Conservation (phyloP, 2,888 invertebrate genomes). For the Argyresthia albistria region DNA sequence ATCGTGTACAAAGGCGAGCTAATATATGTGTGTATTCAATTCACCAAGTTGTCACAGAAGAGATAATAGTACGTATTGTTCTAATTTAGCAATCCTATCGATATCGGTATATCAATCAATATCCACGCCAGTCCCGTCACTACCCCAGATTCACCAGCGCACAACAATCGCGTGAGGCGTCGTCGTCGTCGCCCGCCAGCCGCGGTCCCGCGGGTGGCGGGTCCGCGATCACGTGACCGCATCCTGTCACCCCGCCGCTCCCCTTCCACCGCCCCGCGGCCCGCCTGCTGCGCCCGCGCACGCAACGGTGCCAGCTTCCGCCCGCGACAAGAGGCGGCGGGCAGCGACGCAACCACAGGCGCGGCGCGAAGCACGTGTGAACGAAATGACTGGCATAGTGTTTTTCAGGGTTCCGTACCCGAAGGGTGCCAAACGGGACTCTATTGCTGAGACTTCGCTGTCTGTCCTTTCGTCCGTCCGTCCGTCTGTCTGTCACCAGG, state of each 20-base stretch:
- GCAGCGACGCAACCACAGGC: no score
- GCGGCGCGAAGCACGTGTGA: constrained; percentile 15
- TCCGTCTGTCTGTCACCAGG: no score
- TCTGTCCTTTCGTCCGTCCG: no score
- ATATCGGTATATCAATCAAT: constrained; percentile 10
- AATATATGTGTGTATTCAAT: no score
- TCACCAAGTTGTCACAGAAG: no score
- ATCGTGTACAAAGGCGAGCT: no score
- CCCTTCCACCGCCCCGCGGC: not conserved
- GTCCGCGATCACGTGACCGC: constrained; percentile 39
- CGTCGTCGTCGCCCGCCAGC: constrained; percentile 19
- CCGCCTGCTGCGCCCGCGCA: constrained; percentile 14
- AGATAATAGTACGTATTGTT: no score
- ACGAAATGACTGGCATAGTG: constrained; percentile 15
- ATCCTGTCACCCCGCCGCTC: constrained; percentile 32
- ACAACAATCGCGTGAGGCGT: constrained; percentile 12
- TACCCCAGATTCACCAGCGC: constrained; percentile 3
- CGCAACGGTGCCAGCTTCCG: constrained; percentile 26
- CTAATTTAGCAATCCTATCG: not conserved
- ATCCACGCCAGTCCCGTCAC: constrained; percentile 7
- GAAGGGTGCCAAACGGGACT: no score
- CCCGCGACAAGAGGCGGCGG: constrained; percentile 15
- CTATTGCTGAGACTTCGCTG: no score
- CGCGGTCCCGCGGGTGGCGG: constrained; percentile 44
- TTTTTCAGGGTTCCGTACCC: no score